A percentile compares a stretch with the other conserved stretches of the same genome.
phyloP scores from a whole-genome alignment of 2,113 vertebrate genomes.

The Notarius lentiginosus region DNA sequence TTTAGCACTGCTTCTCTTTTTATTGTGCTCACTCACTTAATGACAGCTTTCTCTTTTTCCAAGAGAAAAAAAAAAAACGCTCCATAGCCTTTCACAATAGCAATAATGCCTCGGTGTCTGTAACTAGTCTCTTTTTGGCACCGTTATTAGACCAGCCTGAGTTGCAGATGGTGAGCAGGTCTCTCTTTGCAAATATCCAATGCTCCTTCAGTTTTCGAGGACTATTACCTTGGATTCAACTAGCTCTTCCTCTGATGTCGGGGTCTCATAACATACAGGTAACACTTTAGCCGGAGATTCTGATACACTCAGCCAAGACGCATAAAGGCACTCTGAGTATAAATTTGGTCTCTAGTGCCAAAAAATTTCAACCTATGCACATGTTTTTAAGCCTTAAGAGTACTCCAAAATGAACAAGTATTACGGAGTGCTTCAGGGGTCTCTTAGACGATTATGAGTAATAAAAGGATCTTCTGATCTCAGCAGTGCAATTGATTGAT shows the following conservation, averaged over 20 bases:
- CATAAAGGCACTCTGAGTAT: background rate
- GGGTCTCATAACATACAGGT: background rate
- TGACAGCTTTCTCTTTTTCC: constrained; percentile 13
- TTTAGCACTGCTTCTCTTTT: constrained; percentile 32
- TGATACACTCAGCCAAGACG: background rate
- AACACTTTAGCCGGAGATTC: background rate
- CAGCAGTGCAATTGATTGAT: background rate
- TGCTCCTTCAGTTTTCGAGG: background rate
- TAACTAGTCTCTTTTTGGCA: constrained; percentile 13
- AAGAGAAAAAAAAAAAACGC: background rate
- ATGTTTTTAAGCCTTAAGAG: background rate
- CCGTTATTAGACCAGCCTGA: constrained; percentile 8
- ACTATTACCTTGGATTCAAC: background rate
- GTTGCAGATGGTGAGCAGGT: background rate
- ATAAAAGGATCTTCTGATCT: background rate
- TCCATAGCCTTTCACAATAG: background rate
- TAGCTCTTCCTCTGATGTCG: background rate
- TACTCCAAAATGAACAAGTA: background rate
- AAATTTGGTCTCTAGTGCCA: background rate
- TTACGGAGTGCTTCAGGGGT: background rate
- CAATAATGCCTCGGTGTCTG: constrained; percentile 14
- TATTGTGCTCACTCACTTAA: constrained; percentile 42
- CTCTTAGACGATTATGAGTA: background rate
- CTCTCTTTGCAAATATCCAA: background rate
- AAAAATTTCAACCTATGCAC: background rate